Percentiles rank a stretch among this genome's conserved stretches.
Conservation (phyloP, 2,888 invertebrate genomes). For the Leptura quadrifasciata region DNA sequence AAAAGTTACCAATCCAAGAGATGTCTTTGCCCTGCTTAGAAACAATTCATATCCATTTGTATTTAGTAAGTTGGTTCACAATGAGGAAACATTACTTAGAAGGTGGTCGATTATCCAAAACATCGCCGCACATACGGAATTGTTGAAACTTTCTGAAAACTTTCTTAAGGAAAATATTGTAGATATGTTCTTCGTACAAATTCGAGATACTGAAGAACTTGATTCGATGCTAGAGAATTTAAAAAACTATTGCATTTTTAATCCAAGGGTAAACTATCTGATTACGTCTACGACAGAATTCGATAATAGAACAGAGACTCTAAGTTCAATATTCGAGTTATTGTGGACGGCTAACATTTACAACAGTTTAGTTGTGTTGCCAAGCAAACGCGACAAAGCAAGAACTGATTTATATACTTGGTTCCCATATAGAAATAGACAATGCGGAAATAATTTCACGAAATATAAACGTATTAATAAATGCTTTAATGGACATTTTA, state of each 20-base stretch:
- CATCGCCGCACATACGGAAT: neutral
- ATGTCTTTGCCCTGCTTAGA: neutral
- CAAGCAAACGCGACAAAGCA: neutral
- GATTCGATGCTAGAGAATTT: neutral
- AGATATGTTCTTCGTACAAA: constrained; percentile 22
- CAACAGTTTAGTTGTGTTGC: constrained; percentile 23
- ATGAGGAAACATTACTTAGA: neutral
- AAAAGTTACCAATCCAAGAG: neutral
- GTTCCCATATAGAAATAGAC: constrained; percentile 11
- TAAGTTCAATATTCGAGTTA: constrained; percentile 21
- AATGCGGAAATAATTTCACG: constrained; percentile 10
- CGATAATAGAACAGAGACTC: neutral
- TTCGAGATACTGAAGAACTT: neutral
- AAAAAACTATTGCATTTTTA: constrained; percentile 8
- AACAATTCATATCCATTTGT: neutral
- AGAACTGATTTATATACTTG: constrained; percentile 14
- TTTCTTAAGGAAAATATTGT: constrained; percentile 8
- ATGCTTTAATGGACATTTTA: constrained; percentile 8
- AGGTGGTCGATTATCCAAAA: constrained; percentile 5
- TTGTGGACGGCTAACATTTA: constrained; percentile 29
- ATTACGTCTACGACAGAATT: constrained; percentile 8
- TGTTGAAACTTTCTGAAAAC: neutral
- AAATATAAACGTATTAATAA: neutral
- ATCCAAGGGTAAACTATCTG: constrained; percentile 19
- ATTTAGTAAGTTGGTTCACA: neutral